Conservation (phyloP, 2,888 invertebrate species). For the Lacanobia wlatinum region DNA sequence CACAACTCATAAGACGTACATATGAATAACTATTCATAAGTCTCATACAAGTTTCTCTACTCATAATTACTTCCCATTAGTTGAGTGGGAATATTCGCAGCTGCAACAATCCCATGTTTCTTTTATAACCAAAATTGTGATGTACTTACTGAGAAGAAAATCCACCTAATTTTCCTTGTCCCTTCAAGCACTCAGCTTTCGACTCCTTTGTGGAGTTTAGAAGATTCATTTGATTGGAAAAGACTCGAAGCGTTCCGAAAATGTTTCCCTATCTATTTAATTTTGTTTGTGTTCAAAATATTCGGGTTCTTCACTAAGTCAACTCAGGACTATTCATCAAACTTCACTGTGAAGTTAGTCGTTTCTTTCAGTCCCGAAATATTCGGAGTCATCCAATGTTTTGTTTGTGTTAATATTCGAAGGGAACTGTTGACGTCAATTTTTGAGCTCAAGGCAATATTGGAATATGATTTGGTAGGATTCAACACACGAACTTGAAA, state of each 20-base stretch:
- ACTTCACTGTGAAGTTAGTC: background rate
- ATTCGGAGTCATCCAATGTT: conserved; percentile 5
- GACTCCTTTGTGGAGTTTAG: conserved; percentile 4
- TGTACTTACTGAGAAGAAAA: background rate
- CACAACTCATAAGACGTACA: background rate
- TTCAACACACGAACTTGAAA: background rate
- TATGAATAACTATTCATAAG: background rate
- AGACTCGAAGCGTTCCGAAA: background rate
- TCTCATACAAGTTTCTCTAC: background rate
- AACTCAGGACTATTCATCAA: conserved; percentile 7
- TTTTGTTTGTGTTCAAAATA: conserved; percentile 4
- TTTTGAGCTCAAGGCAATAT: background rate
- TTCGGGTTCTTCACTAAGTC: conserved; percentile 16
- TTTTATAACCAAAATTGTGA: background rate
- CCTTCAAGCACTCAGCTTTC: background rate
- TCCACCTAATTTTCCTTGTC: background rate
- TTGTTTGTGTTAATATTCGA: conserved; percentile 12
- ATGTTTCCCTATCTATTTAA: conserved; percentile 2
- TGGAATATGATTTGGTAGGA: background rate
- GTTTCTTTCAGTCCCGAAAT: background rate
- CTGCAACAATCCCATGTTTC: background rate
- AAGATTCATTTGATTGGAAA: conserved; percentile 5
- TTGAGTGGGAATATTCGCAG: conserved; percentile 1
- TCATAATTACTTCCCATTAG: conserved; percentile 5
- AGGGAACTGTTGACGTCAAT: background rate